Percentiles rank a stretch among this genome's conserved stretches.
phyloP scores from a whole-genome alignment of 2,113 vertebrate genomes.

The Oreochromis aureus region DNA sequence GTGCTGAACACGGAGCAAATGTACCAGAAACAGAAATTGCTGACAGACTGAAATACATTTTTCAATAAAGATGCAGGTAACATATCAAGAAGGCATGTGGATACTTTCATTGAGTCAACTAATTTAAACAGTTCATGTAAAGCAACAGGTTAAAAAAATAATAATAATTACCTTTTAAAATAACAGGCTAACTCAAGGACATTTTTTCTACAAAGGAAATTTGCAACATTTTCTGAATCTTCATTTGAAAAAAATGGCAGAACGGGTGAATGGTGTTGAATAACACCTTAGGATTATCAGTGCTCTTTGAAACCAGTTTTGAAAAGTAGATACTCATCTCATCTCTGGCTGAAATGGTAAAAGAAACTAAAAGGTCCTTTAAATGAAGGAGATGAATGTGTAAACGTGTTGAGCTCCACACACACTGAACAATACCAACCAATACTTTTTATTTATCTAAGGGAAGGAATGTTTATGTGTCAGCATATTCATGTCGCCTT shows the following conservation, averaged over 20 bases:
- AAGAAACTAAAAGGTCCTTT: not conserved
- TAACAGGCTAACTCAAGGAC: not conserved
- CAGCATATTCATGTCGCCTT: not conserved
- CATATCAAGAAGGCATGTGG: not conserved
- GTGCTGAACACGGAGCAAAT: not conserved
- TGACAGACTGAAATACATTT: not conserved
- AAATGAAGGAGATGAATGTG: not conserved
- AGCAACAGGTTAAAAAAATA: not conserved
- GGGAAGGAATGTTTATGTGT: not conserved
- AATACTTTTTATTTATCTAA: not conserved
- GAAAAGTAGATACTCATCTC: not conserved
- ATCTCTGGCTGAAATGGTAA: not conserved
- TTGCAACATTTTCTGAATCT: not conserved
- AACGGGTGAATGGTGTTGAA: not conserved
- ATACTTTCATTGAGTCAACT: not conserved
- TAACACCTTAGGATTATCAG: not conserved
- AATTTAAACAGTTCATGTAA: not conserved
- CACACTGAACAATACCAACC: not conserved
- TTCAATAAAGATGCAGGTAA: not conserved
- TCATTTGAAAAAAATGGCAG: not conserved
- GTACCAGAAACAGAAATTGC: not conserved
- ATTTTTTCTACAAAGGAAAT: fast-evolving
- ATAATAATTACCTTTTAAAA: not conserved
- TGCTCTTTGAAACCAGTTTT: not conserved
- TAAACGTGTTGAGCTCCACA: not conserved